These are phyloP conservation scores for Camponotus fellah DNA, from an alignment of 2,888 invertebrate species.

Conservation along the genomic window DNA sequence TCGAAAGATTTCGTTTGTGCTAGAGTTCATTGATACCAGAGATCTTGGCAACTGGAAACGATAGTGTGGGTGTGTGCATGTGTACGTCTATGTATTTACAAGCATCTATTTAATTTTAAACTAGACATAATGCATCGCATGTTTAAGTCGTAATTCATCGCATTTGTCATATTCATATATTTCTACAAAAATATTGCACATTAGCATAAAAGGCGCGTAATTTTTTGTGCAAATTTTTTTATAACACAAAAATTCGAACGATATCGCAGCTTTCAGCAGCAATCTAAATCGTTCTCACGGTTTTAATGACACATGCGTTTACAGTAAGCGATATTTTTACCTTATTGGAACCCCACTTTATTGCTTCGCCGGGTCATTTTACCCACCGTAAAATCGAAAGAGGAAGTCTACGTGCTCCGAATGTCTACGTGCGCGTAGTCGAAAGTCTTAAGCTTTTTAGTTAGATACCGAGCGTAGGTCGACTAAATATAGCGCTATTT, in stretches of 20 bases:
- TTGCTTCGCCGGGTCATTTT: constrained; percentile 21
- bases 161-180: not conserved
- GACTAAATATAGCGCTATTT: constrained; percentile 83
- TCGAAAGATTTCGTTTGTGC: constrained; percentile 11
- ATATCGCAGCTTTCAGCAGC: not conserved
- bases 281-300: too few species aligned
- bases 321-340: not conserved
- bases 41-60: constrained; percentile 56
- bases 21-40: constrained; percentile 60
- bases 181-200: not conserved
- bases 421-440: constrained; percentile 62
- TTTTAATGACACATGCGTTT: not conserved
- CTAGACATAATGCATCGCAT: constrained; percentile 8
- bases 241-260: not conserved
- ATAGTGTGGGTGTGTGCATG: not conserved
- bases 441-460: constrained; percentile 81
- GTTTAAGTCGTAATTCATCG: constrained; percentile 1
- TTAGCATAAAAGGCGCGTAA: not conserved
- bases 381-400: constrained; percentile 12
- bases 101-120: constrained; percentile 27
- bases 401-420: constrained; percentile 67
- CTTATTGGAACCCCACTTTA: not conserved
- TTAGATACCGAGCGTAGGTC: constrained; percentile 84
- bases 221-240: not conserved
- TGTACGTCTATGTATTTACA: not conserved